Conservation (phyloP, 2,888 invertebrate species). For the Cheilosia grossa region DNA sequence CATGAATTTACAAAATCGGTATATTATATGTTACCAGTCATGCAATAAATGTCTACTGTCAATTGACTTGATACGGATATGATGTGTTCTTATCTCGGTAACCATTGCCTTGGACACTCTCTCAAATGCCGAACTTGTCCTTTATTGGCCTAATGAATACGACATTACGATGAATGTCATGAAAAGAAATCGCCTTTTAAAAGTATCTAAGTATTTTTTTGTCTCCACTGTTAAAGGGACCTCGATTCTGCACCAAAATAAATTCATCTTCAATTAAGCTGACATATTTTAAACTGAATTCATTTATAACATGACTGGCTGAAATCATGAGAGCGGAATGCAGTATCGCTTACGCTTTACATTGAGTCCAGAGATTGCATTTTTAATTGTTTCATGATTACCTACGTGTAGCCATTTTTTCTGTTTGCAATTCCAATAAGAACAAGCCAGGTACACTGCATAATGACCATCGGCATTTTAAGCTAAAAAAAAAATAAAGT, state of each 20-base stretch:
- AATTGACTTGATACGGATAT: too few relatives aligned
- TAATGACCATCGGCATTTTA: not conserved
- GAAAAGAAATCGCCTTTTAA: too few relatives aligned
- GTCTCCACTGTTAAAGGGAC: not conserved
- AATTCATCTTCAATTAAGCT: not conserved
- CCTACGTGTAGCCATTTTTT: too few relatives aligned
- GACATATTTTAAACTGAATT: not conserved
- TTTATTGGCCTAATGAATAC: too few relatives aligned
- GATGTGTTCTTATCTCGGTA: too few relatives aligned
- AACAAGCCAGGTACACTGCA: not conserved
- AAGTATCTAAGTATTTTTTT: too few relatives aligned
- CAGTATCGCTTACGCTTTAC: not conserved
- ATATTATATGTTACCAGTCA: too few relatives aligned
- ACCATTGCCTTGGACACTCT: too few relatives aligned
- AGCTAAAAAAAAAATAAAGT: slow-evolving; percentile 10
- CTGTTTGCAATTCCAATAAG: not conserved
- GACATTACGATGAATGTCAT: too few relatives aligned
- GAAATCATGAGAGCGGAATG: not conserved
- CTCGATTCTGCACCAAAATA: not conserved
- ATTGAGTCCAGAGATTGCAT: not conserved
- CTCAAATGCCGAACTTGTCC: too few relatives aligned
- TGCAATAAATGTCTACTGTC: too few relatives aligned
- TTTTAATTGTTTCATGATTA: not conserved
- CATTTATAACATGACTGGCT: not conserved
- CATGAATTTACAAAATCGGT: too few relatives aligned